phyloP scores from a whole-genome alignment of 2,888 invertebrate species.

The Tridacna crocea region DNA sequence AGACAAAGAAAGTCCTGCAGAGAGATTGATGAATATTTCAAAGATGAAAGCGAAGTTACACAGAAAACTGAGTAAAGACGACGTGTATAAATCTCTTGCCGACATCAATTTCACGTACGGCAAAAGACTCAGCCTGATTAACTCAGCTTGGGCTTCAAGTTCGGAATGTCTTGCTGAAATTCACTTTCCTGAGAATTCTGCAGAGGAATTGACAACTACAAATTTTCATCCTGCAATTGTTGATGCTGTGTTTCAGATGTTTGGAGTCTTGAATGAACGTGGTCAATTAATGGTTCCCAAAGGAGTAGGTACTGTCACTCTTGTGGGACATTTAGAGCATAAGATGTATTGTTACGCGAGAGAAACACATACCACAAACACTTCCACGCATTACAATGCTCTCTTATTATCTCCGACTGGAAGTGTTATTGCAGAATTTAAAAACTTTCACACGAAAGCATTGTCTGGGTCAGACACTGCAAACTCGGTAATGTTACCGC shows the following conservation, averaged over 20 bases:
- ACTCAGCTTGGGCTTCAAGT: conserved; percentile 28
- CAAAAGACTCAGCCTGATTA: conserved; percentile 31
- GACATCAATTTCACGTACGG: conserved; percentile 44
- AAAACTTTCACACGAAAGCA: conserved; percentile 35
- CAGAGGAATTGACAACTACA: conserved; percentile 46
- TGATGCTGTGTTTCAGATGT: conserved; percentile 63
- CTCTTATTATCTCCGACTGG: conserved; percentile 59
- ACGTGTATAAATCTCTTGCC: too few species aligned
- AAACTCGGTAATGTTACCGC: neutral
- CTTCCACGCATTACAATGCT: conserved; percentile 52
- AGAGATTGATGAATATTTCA: too few species aligned
- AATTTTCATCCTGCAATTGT: conserved; percentile 63
- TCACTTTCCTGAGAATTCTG: conserved; percentile 37
- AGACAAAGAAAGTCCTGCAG: too few species aligned
- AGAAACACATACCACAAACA: conserved; percentile 42
- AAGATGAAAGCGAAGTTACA: too few species aligned
- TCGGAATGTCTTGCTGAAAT: conserved; percentile 55
- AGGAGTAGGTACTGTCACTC: conserved; percentile 38
- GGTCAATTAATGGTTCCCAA: conserved; percentile 47
- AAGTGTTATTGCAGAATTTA: conserved; percentile 60
- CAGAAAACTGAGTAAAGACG: too few species aligned
- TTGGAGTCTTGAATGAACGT: conserved; percentile 40
- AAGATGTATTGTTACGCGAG: conserved; percentile 59
- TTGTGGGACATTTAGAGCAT: conserved; percentile 41
- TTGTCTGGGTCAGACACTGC: neutral